A percentile compares a stretch with the other conserved stretches of the same genome.
Evolutionary conservation across 1,140 invertebrate species (phyloP).

Genomic region (Hyposmocoma kahamanoa): DNA sequence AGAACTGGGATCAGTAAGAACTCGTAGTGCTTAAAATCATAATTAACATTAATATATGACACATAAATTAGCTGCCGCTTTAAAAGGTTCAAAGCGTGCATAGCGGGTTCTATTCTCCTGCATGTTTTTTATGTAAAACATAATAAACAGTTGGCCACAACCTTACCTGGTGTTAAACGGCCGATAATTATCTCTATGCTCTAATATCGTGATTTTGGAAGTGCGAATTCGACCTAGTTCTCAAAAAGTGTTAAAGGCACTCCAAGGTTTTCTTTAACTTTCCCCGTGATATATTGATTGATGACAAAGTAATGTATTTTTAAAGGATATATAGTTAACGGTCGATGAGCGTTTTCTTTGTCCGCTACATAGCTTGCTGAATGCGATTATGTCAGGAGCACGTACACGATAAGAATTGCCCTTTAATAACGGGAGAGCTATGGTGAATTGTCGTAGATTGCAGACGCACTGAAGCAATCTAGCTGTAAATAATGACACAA

Average conservation of each 20-base stretch:
- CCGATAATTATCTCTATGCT: too few species aligned
- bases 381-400: conserved; percentile 50
- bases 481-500: conserved; percentile 68
- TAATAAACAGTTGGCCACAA: too few species aligned
- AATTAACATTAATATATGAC: conserved; percentile 27
- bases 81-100: conserved; percentile 16
- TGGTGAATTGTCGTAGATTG: conserved; percentile 63
- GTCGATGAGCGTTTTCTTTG: conserved; percentile 23
- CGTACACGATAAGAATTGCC: conserved; percentile 54
- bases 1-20: conserved; percentile 35
- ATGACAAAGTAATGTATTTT: conserved; percentile 2
- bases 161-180: too few species aligned
- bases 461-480: conserved; percentile 42
- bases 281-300: too few species aligned
- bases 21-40: conserved; percentile 21
- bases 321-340: conserved; percentile 20
- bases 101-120: too few species aligned
- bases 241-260: too few species aligned
- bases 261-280: too few species aligned
- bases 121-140: too few species aligned
- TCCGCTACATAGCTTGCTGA: conserved; percentile 23
- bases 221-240: too few species aligned
- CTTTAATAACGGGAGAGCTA: conserved; percentile 56
- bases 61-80: conserved; percentile 20
- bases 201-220: too few species aligned